Conservation (phyloP, 1,140 invertebrate genomes). For the Melitaea cinxia region DNA sequence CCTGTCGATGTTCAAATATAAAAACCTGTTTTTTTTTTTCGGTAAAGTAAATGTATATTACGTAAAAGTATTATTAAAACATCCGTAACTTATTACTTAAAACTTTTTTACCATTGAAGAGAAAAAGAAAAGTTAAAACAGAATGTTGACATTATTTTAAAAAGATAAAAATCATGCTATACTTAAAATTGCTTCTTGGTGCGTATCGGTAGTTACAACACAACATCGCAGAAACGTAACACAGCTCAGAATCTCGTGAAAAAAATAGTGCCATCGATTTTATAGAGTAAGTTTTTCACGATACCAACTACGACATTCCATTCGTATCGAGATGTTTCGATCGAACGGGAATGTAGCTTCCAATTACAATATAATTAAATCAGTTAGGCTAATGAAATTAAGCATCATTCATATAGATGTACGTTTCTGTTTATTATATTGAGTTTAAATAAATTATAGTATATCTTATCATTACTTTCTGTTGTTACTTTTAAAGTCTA, state of each 20-base stretch:
- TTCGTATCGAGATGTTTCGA: constrained; percentile 57
- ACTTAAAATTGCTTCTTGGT: background rate
- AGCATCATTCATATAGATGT: too few species aligned
- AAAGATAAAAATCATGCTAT: background rate
- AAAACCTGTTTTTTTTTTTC: too few species aligned
- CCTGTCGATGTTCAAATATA: too few species aligned
- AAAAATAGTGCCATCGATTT: constrained; percentile 54
- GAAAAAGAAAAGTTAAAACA: too few species aligned
- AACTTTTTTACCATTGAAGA: too few species aligned
- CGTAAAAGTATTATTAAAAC: too few species aligned
- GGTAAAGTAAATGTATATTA: too few species aligned
- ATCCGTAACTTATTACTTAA: too few species aligned
- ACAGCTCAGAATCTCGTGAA: constrained; percentile 31
- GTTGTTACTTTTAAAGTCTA: too few species aligned
- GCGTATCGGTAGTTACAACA: constrained; percentile 46
- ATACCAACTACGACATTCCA: constrained; percentile 49
- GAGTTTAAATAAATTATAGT: too few species aligned
- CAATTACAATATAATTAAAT: constrained; percentile 62
- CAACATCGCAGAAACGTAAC: constrained; percentile 45
- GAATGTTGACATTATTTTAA: background rate
- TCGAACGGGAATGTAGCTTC: constrained; percentile 54
- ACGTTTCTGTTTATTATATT: too few species aligned
- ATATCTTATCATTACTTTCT: too few species aligned
- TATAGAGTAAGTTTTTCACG: constrained; percentile 60
- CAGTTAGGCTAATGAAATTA: background rate